These are phyloP conservation scores for Ovis aries DNA, from an alignment of 2,113 vertebrate genomes.

Conservation along the genomic window ARS-UI_Ramb_v3.0 NC_056063.1:38863501-38864000, in stretches of 20 bases:
- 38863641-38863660: constrained; percentile 43
- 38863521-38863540: constrained; percentile 59
- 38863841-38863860: constrained; percentile 45
- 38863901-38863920: constrained; percentile 66
- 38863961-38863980: constrained; percentile 58
- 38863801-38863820: constrained; percentile 61
- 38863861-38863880: constrained; percentile 60
- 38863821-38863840: constrained; percentile 35
- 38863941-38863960: constrained; percentile 55
- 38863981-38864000: constrained; percentile 23
- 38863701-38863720: constrained; percentile 62
- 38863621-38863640: constrained; percentile 66
- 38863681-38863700: constrained; percentile 45
- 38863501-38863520: constrained; percentile 20
- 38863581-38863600: constrained; percentile 74
- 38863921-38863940: constrained; percentile 58
- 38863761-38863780: constrained; percentile 71
- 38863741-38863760: constrained; percentile 54
- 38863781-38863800: constrained; percentile 48
- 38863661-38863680: constrained; percentile 54
- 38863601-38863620: constrained; percentile 68
- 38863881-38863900: constrained; percentile 57
- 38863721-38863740: constrained; percentile 53
- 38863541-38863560: constrained; percentile 69
- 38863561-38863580: constrained; percentile 76